phyloP scores from a whole-genome alignment of 2,113 vertebrate species.

The Notarius lentiginosus region DNA sequence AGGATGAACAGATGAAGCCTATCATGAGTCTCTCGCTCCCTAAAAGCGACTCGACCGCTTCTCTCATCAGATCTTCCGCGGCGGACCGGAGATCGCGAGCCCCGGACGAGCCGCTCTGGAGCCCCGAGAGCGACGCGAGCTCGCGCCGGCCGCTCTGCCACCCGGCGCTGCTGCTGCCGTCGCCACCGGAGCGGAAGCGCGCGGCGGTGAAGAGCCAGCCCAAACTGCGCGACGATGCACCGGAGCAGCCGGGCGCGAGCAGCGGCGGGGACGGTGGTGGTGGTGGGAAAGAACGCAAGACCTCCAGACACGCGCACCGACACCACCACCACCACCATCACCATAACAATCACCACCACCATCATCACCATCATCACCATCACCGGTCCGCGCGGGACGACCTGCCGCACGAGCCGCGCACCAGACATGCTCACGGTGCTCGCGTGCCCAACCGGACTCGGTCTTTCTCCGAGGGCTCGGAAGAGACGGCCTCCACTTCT shows the following conservation, averaged over 20 bases:
- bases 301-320: conserved; percentile 64
- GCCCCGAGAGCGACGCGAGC: conserved; percentile 80
- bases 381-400: conserved; percentile 52
- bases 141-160: conserved; percentile 90
- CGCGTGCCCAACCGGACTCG: conserved; percentile 63
- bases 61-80: conserved; percentile 77
- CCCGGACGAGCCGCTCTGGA: conserved; percentile 67
- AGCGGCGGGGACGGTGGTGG: conserved; percentile 31
- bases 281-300: conserved; percentile 63
- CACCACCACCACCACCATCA: conserved; percentile 70
- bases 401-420: conserved; percentile 47
- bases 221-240: conserved; percentile 53
- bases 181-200: conserved; percentile 66
- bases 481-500: conserved; percentile 61
- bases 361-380: conserved; percentile 62
- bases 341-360: conserved; percentile 59
- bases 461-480: conserved; percentile 68
- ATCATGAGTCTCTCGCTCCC: conserved; percentile 86
- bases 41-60: conserved; percentile 88
- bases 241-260: conserved; percentile 58
- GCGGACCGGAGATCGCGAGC: conserved; percentile 56
- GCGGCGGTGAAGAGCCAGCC: conserved; percentile 66
- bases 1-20: conserved; percentile 54
- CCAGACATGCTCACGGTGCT: conserved; percentile 56
- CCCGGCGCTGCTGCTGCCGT: conserved; percentile 73